Base-by-base conservation (phyloP, 2,888 invertebrate species). In the Lymantria monacha region DNA sequence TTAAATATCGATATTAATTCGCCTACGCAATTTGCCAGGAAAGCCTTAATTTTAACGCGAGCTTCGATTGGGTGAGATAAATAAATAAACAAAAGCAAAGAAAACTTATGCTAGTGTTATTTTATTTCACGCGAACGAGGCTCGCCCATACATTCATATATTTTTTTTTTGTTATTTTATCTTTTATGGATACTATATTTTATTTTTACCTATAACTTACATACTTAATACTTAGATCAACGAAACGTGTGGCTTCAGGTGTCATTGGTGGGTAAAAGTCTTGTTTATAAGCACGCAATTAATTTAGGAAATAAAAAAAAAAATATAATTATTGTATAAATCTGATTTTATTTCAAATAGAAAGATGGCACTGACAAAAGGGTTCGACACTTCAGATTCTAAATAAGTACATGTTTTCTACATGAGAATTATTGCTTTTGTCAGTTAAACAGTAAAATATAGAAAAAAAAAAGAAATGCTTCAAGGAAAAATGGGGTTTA, bases 191-290 rank as follows among this genome's bases (percentile, higher is more conserved):
- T 80, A 81, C 81, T 78, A 76, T 81, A 76, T 76, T 82, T 82
- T 76, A 76, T 76, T 67, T n/a, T 88, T 86, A 85, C 79, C 85
- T 89, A 85, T 76, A 86, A 85, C 89, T 90, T 88, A 89, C 81
- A 81, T 85, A 85, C 76, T 85, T 89, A 90, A 90, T 89, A 89
- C 90, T 89, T 88, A 90, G 77, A 83, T 81, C 81, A 79, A 86
- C 76, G 80, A 85, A 81, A 87, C 88, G 87, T 85, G 89, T 88
- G 87, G 85, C 83, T 82, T 85, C 81, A 76, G 86, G 80, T 87
- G 87, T 85, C 79, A 84, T 89, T 88, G 90, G 90, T 89, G 90
- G 90, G 90, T 81, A 85, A 78, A 33, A 79, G 78, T 87, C 81
- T 87, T 83, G 82, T 84, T 81, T 83, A 73, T 75, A 77, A 74